Evolutionary conservation across 2,113 vertebrate species (phyloP).

Genomic region (Coregonus clupeaformis): DNA sequence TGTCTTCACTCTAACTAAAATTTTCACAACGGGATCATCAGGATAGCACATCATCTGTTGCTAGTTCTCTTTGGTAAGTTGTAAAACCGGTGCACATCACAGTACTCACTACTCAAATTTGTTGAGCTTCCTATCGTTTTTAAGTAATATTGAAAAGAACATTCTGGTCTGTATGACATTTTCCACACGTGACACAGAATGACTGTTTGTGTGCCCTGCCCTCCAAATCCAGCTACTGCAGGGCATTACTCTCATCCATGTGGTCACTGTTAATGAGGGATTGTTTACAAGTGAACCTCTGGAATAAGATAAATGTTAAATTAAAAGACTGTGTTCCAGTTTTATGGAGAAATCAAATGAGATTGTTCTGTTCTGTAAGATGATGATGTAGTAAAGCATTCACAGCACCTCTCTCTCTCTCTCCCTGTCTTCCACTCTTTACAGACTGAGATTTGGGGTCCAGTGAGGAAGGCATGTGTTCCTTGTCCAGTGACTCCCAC

Average conservation of each 20-base stretch:
- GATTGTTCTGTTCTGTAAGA: too few species aligned
- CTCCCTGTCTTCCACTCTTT: slow-evolving; percentile 9
- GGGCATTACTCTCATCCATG: not conserved
- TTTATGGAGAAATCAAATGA: not conserved
- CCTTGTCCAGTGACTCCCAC: slow-evolving; percentile 56
- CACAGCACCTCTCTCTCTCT: not conserved
- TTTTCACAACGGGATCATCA: slow-evolving; percentile 44
- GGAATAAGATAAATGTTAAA: slow-evolving; percentile 27
- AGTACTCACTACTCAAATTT: not conserved
- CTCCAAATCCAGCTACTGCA: not conserved
- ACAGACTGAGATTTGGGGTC: slow-evolving; percentile 51
- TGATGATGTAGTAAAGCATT: not conserved
- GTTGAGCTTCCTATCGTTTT: not conserved
- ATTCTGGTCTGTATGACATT: not conserved
- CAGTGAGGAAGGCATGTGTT: slow-evolving; percentile 39
- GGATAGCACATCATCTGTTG: slow-evolving; percentile 27
- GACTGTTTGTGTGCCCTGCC: not conserved
- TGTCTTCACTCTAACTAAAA: slow-evolving; percentile 59
- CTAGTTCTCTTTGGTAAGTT: slow-evolving; percentile 57
- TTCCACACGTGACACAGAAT: not conserved
- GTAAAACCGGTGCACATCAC: not conserved
- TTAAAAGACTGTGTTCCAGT: not conserved
- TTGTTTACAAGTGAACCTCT: not conserved
- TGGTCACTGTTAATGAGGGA: slow-evolving; percentile 48
- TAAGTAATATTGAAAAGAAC: too few species aligned